Evolutionary conservation across 37 sponge, comb jelly and placozoan genomes (phyloP).

Genomic region (Bolinopsis microptera): DNA sequence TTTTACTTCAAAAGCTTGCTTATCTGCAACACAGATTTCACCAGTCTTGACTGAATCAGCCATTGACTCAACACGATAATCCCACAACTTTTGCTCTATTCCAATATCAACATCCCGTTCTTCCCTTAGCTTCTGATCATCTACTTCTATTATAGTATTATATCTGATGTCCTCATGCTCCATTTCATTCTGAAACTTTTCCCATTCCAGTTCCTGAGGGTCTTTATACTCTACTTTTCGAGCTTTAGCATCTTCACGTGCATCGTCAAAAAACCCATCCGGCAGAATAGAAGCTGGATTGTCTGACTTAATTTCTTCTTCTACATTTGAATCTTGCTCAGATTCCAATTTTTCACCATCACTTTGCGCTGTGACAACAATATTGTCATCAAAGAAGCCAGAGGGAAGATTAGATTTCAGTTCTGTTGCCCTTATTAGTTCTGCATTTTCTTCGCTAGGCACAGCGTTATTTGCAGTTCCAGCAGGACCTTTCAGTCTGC

Average conservation of each 20-base stretch:
- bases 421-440: neutral
- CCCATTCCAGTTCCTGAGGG: constrained; percentile 39
- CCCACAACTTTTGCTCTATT: constrained; percentile 53
- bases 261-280: constrained; percentile 61
- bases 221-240: constrained; percentile 61
- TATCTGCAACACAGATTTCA: constrained; percentile 20
- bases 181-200: constrained; percentile 55
- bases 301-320: neutral
- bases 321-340: neutral
- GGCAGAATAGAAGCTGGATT: constrained; percentile 1
- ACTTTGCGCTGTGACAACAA: neutral
- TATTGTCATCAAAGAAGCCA: constrained; percentile 50
- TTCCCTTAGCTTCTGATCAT: constrained; percentile 54
- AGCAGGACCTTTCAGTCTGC: neutral
- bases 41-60: neutral
- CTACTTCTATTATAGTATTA: constrained; percentile 50
- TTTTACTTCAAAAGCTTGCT: constrained; percentile 5
- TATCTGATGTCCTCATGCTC: constrained; percentile 35
- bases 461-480: neutral
- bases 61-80: constrained; percentile 43
- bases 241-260: constrained; percentile 47
- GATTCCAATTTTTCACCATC: neutral
- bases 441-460: neutral
- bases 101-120: constrained; percentile 50
- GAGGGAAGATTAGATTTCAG: constrained; percentile 15